phyloP scores from a whole-genome alignment of 2,113 vertebrate genomes.

The Leptosomus discolor region DNA sequence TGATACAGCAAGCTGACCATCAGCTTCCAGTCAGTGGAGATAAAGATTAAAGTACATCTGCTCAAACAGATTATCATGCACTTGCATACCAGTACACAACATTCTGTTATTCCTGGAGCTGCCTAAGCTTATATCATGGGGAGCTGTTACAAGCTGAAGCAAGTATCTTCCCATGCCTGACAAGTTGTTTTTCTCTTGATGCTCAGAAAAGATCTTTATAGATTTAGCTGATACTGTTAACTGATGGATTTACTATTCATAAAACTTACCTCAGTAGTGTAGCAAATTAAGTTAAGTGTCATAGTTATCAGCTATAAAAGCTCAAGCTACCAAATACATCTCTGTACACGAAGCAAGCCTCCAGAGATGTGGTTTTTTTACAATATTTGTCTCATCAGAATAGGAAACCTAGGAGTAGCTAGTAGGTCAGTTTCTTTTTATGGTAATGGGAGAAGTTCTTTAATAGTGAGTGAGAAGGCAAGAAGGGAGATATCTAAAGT shows the following conservation, averaged over 20 bases:
- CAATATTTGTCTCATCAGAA: neutral
- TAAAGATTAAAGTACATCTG: neutral
- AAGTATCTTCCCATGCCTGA: neutral
- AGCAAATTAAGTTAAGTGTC: neutral
- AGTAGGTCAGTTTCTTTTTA: neutral
- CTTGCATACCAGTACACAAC: neutral
- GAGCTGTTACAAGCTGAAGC: neutral
- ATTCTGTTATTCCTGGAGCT: neutral
- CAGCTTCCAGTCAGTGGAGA: neutral
- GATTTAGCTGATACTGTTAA: neutral
- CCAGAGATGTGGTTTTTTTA: neutral
- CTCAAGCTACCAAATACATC: neutral
- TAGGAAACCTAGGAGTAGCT: neutral
- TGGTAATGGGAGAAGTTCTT: neutral
- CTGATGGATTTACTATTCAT: neutral
- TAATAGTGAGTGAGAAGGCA: neutral
- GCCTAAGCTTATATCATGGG: neutral
- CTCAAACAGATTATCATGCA: neutral
- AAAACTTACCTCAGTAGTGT: neutral
- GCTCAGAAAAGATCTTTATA: neutral
- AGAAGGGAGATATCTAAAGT: neutral
- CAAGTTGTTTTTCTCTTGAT: neutral
- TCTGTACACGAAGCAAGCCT: neutral
- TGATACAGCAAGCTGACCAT: neutral
- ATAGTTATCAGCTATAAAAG: neutral